Evolutionary conservation across 2,888 invertebrate genomes (phyloP), one percentile per base, ranked within the genome.

Genomic region (Xestobium rufovillosum): DNA sequence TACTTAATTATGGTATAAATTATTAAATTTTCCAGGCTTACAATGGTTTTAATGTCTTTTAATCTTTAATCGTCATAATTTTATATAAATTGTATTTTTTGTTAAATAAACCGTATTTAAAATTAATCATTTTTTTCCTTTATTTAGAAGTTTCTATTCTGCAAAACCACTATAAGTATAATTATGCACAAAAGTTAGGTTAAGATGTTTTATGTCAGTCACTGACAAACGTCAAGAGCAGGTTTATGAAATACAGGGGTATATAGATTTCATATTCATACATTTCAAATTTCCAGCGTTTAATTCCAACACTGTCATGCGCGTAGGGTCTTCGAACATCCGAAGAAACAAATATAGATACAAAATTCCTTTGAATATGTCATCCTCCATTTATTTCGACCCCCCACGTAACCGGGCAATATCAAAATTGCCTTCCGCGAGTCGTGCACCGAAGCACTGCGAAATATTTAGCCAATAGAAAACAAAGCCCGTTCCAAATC

Each of bases 391-490:
- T n/a, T n/a, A n/a, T n/a, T 26, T 14, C 19, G 30, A 17, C 23
- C 6, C 23, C 23, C 8, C n/a, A 8, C n/a, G 6, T 23, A 23
- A 11, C 11, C 3, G 16, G n/a, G 16, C 30, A 8, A 31, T 29
- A 39, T 51, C 52, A 41, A 57, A 52, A 56, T 49, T 56, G 36
- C 36, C 41, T 55, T 56, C 55, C 43, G 12, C 36, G 43, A 31
- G 48, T 49, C 46, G 50, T 52, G 47, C 48, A 49, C 45, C 48
- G 51, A 52, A 47, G 50, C 53, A 47, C 50, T 52, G 51, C 52
- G 46, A 51, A 55, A 54, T 51, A 51, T 50, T 41, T 38, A 40
- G 37, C 53, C 50, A 51, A 56, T 54, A 36, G 41, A n/a, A 34
- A 31, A 30, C 6, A 31, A 49, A 53, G 51, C 36, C 44, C 9